These are phyloP conservation scores for Alligator mississippiensis DNA, from an alignment of 2,113 vertebrate genomes.

Conservation along the genomic window DNA sequence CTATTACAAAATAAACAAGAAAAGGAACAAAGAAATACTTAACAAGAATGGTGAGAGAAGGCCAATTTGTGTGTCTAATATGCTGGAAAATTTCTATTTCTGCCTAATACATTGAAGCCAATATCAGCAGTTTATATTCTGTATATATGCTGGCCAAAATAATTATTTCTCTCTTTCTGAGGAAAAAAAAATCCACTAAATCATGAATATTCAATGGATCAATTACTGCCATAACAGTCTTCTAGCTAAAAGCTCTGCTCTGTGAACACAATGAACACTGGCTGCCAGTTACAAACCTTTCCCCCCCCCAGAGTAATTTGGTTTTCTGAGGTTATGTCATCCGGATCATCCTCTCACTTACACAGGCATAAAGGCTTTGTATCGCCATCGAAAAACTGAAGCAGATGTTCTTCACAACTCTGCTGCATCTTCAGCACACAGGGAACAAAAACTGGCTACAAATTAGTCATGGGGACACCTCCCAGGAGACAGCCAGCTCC, in stretches of 20 bases:
- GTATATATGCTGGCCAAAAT: conserved; percentile 59
- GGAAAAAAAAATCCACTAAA: background rate
- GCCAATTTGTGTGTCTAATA: conserved; percentile 46
- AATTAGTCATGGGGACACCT: background rate
- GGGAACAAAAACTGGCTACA: background rate
- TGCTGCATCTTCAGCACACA: background rate
- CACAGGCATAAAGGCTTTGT: background rate
- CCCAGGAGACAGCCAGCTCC: background rate
- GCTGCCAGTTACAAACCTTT: conserved; percentile 18
- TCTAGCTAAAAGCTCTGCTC: conserved; percentile 47
- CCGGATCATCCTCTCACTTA: background rate
- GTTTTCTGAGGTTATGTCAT: conserved; percentile 1
- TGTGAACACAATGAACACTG: background rate
- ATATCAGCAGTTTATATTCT: background rate
- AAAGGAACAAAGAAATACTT: conserved; percentile 29
- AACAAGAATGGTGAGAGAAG: background rate
- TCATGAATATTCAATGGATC: conserved; percentile 61
- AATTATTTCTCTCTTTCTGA: conserved; percentile 51
- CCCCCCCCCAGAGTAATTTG: conserved; percentile 28
- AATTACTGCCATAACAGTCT: conserved; percentile 52
- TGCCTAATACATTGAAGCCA: background rate
- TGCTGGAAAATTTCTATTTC: conserved; percentile 57
- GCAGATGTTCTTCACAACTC: background rate
- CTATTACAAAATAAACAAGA: conserved; percentile 3
- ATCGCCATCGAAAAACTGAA: background rate